These are phyloP conservation scores for Artibeus jamaicensis DNA, from an alignment of 2,797 vertebrate genomes.

Conservation along the genomic window DNA sequence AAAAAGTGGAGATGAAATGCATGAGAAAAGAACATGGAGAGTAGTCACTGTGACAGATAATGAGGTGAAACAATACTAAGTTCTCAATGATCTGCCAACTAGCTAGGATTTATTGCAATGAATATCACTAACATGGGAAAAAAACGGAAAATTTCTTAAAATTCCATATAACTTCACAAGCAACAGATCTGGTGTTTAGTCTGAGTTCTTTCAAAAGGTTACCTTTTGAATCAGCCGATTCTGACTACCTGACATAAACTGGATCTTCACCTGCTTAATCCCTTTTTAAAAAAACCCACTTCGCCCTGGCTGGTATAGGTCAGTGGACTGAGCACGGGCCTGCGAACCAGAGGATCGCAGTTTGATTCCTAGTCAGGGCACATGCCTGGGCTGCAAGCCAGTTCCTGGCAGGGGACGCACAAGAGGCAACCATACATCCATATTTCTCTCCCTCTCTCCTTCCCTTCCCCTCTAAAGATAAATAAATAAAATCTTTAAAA, in stretches of 20 bases:
- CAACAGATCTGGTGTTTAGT: not conserved
- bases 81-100: conserved; percentile 1
- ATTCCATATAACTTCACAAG: not conserved
- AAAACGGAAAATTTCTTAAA: not conserved
- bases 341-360: too few relatives aligned
- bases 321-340: too few relatives aligned
- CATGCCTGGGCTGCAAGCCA: too few relatives aligned
- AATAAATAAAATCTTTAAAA: too few relatives aligned
- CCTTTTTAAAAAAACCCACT: not conserved
- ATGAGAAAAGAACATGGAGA: conserved; percentile 58
- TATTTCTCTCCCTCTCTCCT: too few relatives aligned
- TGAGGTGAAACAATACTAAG: not conserved
- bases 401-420: too few relatives aligned
- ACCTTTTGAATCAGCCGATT: not conserved
- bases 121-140: not conserved
- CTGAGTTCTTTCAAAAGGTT: not conserved
- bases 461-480: too few relatives aligned
- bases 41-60: not conserved
- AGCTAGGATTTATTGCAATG: not conserved
- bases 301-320: too few relatives aligned
- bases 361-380: too few relatives aligned
- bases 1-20: conserved; percentile 56
- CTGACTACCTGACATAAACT: not conserved
- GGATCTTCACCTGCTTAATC: not conserved
- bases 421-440: too few relatives aligned